These are phyloP conservation scores for Euzophera pinguis DNA, from an alignment of 2,888 invertebrate species.

Conservation along the genomic window DNA sequence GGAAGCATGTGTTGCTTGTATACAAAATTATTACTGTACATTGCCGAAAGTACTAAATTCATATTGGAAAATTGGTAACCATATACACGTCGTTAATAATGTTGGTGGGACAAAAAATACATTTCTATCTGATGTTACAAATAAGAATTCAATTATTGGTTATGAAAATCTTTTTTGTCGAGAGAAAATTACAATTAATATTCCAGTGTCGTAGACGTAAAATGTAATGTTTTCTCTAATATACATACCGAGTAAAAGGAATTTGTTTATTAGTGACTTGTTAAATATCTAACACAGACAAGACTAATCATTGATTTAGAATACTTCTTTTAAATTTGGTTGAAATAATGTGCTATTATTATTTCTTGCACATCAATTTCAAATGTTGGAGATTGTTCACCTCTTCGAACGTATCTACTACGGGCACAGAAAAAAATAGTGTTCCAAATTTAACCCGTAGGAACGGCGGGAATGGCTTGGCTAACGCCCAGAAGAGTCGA, in stretches of 20 bases:
- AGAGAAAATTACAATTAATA: neutral
- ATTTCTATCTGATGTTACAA: neutral
- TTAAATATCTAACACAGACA: too few relatives aligned
- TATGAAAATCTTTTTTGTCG: too few relatives aligned
- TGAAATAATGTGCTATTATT: neutral
- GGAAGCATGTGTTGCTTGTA: slow-evolving; percentile 32
- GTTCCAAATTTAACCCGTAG: slow-evolving; percentile 73
- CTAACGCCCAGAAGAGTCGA: slow-evolving; percentile 65
- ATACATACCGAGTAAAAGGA: too few relatives aligned
- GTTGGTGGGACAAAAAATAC: neutral
- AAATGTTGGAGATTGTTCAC: slow-evolving; percentile 71
- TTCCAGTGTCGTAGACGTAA: neutral
- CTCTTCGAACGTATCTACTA: slow-evolving; percentile 61
- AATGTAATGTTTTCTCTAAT: too few relatives aligned
- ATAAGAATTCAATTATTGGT: too few relatives aligned
- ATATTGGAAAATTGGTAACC: neutral
- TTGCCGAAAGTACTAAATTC: neutral
- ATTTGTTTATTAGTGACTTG: too few relatives aligned
- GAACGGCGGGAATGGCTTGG: slow-evolving; percentile 71
- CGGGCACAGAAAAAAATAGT: slow-evolving; percentile 58
- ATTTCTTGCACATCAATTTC: slow-evolving; percentile 25
- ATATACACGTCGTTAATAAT: neutral
- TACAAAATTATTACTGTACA: slow-evolving; percentile 32
- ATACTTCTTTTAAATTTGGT: too few relatives aligned
- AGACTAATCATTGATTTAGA: too few relatives aligned